Evolutionary conservation across 1,140 invertebrate genomes (phyloP), one percentile per base, ranked within the genome.

Genomic region (Papilio xuthus): DNA sequence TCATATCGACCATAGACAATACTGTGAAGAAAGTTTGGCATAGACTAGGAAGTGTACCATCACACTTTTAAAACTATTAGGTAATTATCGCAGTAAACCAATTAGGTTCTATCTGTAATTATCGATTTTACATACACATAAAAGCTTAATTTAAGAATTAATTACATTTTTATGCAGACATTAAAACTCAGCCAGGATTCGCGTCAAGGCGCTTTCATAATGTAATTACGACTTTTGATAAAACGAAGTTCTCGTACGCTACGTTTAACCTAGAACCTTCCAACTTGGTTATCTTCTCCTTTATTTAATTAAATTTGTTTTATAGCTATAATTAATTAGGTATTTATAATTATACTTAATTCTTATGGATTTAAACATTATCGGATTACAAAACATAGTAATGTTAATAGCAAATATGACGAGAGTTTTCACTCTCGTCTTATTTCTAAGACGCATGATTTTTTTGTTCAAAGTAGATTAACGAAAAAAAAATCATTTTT

Each of bases 201-300:
- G 53, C 74, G 42, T 76, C 74, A 76, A 76, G 74, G 74, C 56
- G 74, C 74, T 76, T 76, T 76, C 74, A 76, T 76, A 76, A 76
- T 76, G 74, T 63, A 76, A 76, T 76, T 76, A 76, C 56, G 74
- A 76, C 53, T 76, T 76, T 76, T 76, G 74, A 76, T 76, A 76
- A 76, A 76, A 76, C 74, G 74, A 76, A 76, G 63, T 53, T 76
- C 74, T 76, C 74, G 74, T 63, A 76, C 56, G 53, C 60, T 67
- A 67, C 53, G 53, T 76, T 76, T 76, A 76, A 76, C 32, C 12
- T 42, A 76, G 74, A 76, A 76, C 56, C 9, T 76, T 63, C 18
- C 13, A 76, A 63, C 18, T 76, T 76, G 8, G 12, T 60, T 76
- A 76, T 76, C 74, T 76, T 32, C 50, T 56, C 56, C 60, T 63